Percentiles rank a stretch among this genome's conserved stretches.
Conservation (phyloP, 2,888 invertebrate genomes). For the Urechis unicinctus region DNA sequence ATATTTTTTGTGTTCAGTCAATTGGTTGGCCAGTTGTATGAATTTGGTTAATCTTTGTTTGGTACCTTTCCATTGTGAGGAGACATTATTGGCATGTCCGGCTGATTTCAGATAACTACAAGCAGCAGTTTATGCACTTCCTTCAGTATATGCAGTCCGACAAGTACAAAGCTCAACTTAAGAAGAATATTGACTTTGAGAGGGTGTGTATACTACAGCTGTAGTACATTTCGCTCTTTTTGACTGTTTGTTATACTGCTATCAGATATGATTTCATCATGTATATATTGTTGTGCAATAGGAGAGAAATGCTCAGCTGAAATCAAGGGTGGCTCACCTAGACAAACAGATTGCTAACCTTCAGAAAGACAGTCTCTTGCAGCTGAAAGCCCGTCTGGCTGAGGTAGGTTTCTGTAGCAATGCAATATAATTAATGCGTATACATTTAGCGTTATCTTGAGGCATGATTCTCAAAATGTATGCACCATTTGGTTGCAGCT, state of each 20-base stretch:
- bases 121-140: slow-evolving; percentile 78
- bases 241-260: not conserved
- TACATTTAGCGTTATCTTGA: too few species aligned
- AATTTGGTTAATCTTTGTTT: too few species aligned
- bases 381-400: slow-evolving; percentile 81
- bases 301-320: slow-evolving; percentile 74
- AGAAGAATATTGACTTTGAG: slow-evolving; percentile 74
- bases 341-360: slow-evolving; percentile 88
- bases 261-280: not conserved
- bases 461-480: too few species aligned
- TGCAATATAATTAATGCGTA: too few species aligned
- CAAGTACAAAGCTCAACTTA: slow-evolving; percentile 66
- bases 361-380: slow-evolving; percentile 83
- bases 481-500: too few species aligned
- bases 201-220: slow-evolving; percentile 53
- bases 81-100: not conserved
- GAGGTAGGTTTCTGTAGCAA: too few species aligned
- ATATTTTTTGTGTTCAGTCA: too few species aligned
- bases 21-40: too few species aligned
- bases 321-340: slow-evolving; percentile 78
- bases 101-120: slow-evolving; percentile 63
- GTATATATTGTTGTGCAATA: slow-evolving; percentile 40
- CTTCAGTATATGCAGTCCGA: slow-evolving; percentile 77
- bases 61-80: too few species aligned
- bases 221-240: not conserved